These are phyloP conservation scores for Patagioenas fasciata DNA, from an alignment of 2,113 vertebrate genomes.

Conservation along the genomic window DNA sequence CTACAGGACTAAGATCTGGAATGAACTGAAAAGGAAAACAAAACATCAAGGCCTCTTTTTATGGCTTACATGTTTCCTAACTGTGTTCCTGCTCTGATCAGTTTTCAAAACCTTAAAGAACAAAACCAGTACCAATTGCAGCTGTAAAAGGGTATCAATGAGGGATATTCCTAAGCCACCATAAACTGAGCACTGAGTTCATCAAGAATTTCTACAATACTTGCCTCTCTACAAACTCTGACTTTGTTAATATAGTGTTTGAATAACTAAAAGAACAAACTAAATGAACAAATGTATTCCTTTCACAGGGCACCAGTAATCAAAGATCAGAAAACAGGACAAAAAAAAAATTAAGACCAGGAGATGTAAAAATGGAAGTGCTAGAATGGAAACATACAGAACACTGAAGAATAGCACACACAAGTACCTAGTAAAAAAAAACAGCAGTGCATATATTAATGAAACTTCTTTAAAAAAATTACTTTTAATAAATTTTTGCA, in stretches of 20 bases:
- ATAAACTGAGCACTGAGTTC: background rate
- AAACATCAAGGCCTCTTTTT: background rate
- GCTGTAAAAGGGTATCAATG: background rate
- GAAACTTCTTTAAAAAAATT: background rate
- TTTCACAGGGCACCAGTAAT: background rate
- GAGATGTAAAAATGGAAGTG: background rate
- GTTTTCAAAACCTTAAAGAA: background rate
- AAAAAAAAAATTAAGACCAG: background rate
- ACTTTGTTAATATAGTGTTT: background rate
- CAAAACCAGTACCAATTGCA: background rate
- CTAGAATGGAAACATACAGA: background rate
- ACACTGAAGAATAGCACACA: background rate
- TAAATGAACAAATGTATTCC: background rate
- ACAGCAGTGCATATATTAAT: background rate
- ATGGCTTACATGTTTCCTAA: background rate
- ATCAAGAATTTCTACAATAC: background rate
- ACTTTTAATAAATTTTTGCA: background rate
- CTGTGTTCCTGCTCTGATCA: background rate
- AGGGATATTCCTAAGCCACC: background rate
- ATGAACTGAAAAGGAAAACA: background rate
- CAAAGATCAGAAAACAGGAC: background rate
- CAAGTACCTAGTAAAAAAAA: background rate
- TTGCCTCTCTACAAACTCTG: background rate
- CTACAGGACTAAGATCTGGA: background rate
- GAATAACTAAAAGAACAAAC: background rate